A percentile compares a stretch with the other conserved stretches of the same genome.
Conservation (phyloP, 2,113 vertebrate genomes). For the Pomatorhinus ruficollis region DNA sequence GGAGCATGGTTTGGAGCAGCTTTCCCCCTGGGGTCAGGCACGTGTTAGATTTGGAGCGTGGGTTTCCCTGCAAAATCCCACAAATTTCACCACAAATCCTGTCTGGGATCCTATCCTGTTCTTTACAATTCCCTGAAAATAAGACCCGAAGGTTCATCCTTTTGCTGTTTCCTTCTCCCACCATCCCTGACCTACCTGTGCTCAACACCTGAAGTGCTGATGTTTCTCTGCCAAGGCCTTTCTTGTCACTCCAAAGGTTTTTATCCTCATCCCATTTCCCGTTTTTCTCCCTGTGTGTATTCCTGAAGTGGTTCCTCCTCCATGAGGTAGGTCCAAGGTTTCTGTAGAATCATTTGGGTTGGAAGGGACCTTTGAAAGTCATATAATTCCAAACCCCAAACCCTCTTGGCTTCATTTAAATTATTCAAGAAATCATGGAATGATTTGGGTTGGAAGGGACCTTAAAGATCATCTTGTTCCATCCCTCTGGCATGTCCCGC, state of each 20-base stretch:
- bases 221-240: not conserved
- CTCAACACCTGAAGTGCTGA: not conserved
- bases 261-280: not conserved
- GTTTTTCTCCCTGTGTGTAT: not conserved
- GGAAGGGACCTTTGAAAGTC: not conserved
- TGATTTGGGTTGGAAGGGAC: not conserved
- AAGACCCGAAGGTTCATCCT: not conserved
- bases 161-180: not conserved
- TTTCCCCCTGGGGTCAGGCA: not conserved
- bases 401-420: not conserved
- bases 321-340: rapidly evolving
- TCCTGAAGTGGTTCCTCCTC: not conserved
- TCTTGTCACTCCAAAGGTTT: not conserved
- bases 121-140: not conserved
- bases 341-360: not conserved
- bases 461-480: too few species aligned
- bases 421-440: not conserved
- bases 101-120: not conserved
- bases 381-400: not conserved
- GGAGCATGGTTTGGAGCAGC: not conserved
- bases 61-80: not conserved
- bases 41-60: rapidly evolving
- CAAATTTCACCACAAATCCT: not conserved
- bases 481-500: not conserved
- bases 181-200: not conserved